Base-by-base conservation (phyloP, 2,888 invertebrate genomes). In the Fissipunctia ypsillon region DNA sequence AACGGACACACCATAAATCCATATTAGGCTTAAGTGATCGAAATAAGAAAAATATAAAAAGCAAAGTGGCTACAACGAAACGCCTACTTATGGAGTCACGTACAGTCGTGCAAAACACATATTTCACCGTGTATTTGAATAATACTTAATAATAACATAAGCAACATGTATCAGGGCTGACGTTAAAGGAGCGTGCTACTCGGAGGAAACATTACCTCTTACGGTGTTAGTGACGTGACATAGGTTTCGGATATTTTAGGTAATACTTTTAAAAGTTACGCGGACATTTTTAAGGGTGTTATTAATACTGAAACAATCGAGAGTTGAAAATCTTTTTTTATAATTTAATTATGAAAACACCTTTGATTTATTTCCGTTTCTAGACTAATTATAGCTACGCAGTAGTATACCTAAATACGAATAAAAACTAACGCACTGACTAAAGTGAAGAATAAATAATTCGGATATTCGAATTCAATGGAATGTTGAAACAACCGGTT, bases 61-160 rank as follows among this genome's bases (percentile, higher is more conserved):
- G 38, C 48, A 57, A 61, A 79, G 73, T 70, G 74, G 67, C 38
- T 70, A 82, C 81, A 77, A 45, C 25, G 50, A 65, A 76, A 69
- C 73, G 43, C 56, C 75, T 84, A 80, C 86, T 83, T 80, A 78
- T 2, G 28, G 48, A 79, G 85, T 84, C 87, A 86, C 80, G 80
- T 80, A 76, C 73, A 78, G 66, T 59, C 71, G 73, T 61, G 84
- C 59, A 85, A 84, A 88, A 86, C 85, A 87, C 84, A 87, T 87
- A 85, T 86, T 81, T 87, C 88, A 88, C 45, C 69, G 75, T 76
- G 61, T 82, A 87, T 88, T 87, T 87, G 88, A 80, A 86, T 88
- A 86, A 88, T 86, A 88, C 88, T 87, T 87, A 87, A 85, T 88
- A 87, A 86, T 86, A 86, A 84, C 78, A 80, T 85, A 84, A 88